Evolutionary conservation across 1,140 invertebrate species (phyloP).

Genomic region (Brachionus plicatilis): DNA sequence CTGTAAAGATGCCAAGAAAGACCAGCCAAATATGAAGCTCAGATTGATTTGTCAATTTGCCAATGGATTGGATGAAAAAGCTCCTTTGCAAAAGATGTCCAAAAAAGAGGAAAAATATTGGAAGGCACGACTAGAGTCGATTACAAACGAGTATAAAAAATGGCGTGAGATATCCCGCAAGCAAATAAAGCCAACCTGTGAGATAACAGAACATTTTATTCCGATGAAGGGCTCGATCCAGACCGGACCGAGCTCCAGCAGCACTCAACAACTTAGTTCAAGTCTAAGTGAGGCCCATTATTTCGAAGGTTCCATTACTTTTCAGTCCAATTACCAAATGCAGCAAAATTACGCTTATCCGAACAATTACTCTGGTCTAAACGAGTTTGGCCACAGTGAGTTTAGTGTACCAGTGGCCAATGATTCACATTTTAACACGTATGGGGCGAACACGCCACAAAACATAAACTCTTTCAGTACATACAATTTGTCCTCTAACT

Average conservation of each 20-base stretch:
- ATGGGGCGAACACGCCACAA: neutral
- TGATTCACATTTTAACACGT: neutral
- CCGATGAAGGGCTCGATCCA: neutral
- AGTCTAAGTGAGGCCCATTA: neutral
- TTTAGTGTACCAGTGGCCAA: neutral
- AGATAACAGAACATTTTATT: neutral
- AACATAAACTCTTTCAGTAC: neutral
- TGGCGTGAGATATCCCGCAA: slow-evolving; percentile 92
- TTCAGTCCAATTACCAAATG: neutral
- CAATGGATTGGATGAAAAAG: slow-evolving; percentile 1
- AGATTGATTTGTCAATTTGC: slow-evolving; percentile 3
- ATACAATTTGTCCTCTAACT: neutral
- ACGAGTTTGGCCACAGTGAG: neutral
- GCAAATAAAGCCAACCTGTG: slow-evolving; percentile 56
- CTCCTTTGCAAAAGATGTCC: neutral
- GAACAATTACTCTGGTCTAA: neutral
- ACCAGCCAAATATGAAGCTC: neutral
- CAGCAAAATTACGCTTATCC: neutral
- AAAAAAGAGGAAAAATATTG: slow-evolving; percentile 87
- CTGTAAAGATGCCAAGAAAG: neutral
- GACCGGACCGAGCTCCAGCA: neutral
- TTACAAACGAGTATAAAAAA: slow-evolving; percentile 98
- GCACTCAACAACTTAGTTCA: neutral
- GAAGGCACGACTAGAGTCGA: slow-evolving; percentile 90
- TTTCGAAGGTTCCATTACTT: neutral